A percentile compares a stretch with the other conserved stretches of the same genome.
Conservation (phyloP, 2,888 invertebrate genomes). For the Caenorhabditis sp. region DNA sequence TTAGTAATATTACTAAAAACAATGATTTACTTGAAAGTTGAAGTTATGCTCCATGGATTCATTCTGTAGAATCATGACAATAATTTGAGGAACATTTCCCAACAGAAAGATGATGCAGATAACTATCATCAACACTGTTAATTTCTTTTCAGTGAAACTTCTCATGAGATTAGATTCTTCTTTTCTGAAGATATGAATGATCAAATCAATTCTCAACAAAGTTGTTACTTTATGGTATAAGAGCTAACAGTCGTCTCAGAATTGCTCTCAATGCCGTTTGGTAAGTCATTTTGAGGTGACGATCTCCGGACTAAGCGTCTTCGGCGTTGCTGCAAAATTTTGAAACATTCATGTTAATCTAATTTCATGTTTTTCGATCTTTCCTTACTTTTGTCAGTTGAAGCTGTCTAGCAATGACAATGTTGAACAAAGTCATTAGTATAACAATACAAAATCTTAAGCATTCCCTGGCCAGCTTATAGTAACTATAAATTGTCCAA, state of each 20-base stretch:
- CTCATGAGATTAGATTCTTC: constrained; percentile 69
- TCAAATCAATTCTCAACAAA: too few species aligned
- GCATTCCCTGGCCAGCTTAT: constrained; percentile 78
- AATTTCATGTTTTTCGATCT: too few species aligned
- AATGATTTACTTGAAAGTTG: constrained; percentile 75
- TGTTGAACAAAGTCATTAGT: constrained; percentile 76
- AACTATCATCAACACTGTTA: constrained; percentile 80
- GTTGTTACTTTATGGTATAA: not conserved
- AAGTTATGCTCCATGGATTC: constrained; percentile 75
- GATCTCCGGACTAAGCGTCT: constrained; percentile 58
- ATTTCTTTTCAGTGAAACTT: constrained; percentile 80
- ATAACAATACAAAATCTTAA: constrained; percentile 77
- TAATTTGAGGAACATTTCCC: constrained; percentile 81
- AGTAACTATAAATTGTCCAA: constrained; percentile 77
- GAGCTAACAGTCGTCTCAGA: constrained; percentile 27
- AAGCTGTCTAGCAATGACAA: constrained; percentile 75
- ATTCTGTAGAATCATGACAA: constrained; percentile 81
- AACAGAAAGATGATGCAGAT: constrained; percentile 81
- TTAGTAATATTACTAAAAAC: too few species aligned
- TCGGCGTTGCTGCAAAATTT: constrained; percentile 52
- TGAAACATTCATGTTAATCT: not conserved
- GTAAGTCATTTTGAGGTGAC: constrained; percentile 48
- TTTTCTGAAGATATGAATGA: constrained; percentile 46
- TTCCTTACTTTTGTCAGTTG: constrained; percentile 76
- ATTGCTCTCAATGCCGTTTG: constrained; percentile 3